Evolutionary conservation across 2,113 vertebrate species (phyloP), one percentile per base, ranked within the genome.

Genomic region (Chelonoidis abingdonii): DNA sequence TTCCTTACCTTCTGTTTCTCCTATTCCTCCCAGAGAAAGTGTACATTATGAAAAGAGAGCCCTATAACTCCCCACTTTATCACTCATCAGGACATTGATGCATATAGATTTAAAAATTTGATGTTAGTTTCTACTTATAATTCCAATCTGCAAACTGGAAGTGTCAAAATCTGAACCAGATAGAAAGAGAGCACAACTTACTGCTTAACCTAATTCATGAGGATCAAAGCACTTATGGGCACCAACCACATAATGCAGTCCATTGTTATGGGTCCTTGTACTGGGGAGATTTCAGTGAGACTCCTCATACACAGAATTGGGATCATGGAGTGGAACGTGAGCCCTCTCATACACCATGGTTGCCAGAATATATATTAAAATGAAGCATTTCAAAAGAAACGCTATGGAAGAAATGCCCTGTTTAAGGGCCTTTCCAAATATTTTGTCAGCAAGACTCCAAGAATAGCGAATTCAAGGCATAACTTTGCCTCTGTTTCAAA

Each of bases 401-500:
- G 35, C 72, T 52, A 76, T 88, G 41, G 24, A 96, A 47, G 53
- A 62, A 44, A 13, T 49, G 16, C 75, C 41, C 10, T 31, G 87
- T 41, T 52, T 88, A 78, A 81, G 10, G 27, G 38, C 24, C 75
- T 86, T 52, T 56, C 69, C 87, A 76, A 25, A 84, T 25, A 59
- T 69, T 25, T 54, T 50, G 35, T 83, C 10, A 89, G 87, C 8
- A 47, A 1, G 8, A 17, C 6, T 69, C 54, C 31, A 3, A 49
- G 52, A 89, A 78, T 78, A 41, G 41, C 7, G 84, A 85, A 76
- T 38, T 31, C 76, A 89, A 2, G 88, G n/a, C 80, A 81, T 50
- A 75, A 49, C 52, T 92, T 92, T 91, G 10, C 56, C 84, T 80
- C 24, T n/a, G 17, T 59, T 93, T 76, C 80, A 35, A 94, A 94